These are phyloP conservation scores for Lates japonicus DNA, from an alignment of 2,797 vertebrate species.

Conservation along the genomic window DNA sequence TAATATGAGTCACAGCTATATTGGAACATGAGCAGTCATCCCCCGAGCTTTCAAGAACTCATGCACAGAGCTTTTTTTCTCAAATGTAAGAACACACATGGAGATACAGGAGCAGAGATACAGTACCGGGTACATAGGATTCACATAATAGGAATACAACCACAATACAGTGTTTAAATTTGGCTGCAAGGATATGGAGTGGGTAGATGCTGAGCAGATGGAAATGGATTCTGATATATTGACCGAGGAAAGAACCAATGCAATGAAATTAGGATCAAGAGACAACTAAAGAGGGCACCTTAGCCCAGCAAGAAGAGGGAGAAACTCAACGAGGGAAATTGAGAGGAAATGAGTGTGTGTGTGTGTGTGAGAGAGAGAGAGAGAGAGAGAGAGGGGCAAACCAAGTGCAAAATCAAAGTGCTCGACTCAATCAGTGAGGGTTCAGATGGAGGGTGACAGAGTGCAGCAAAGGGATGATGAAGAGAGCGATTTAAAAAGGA, in stretches of 20 bases:
- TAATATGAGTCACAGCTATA: conserved; percentile 57
- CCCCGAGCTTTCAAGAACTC: conserved; percentile 24
- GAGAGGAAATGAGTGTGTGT: conserved; percentile 18
- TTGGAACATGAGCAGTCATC: conserved; percentile 47
- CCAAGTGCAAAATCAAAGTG: conserved; percentile 67
- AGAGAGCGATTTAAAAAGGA: conserved; percentile 45
- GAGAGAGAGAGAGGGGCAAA: conserved; percentile 34
- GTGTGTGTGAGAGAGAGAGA: neutral
- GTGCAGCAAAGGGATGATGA: conserved; percentile 55
- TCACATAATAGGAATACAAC: conserved; percentile 1
- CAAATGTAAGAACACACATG: conserved; percentile 6
- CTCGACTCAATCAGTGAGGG: conserved; percentile 75
- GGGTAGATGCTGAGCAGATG: conserved; percentile 46
- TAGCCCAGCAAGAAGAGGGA: conserved; percentile 27
- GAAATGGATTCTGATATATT: conserved; percentile 51
- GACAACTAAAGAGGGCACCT: conserved; percentile 44
- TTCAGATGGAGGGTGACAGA: conserved; percentile 71
- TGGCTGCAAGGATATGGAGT: conserved; percentile 24
- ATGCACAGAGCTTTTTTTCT: neutral
- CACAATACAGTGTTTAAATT: conserved; percentile 21
- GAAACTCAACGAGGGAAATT: conserved; percentile 36
- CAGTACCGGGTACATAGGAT: conserved; percentile 8
- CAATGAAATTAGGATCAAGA: conserved; percentile 53
- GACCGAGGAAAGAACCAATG: conserved; percentile 20
- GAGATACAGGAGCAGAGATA: conserved; percentile 42